Evolutionary conservation across 2,888 invertebrate species (phyloP).

Genomic region (Orgyia antiqua): DNA sequence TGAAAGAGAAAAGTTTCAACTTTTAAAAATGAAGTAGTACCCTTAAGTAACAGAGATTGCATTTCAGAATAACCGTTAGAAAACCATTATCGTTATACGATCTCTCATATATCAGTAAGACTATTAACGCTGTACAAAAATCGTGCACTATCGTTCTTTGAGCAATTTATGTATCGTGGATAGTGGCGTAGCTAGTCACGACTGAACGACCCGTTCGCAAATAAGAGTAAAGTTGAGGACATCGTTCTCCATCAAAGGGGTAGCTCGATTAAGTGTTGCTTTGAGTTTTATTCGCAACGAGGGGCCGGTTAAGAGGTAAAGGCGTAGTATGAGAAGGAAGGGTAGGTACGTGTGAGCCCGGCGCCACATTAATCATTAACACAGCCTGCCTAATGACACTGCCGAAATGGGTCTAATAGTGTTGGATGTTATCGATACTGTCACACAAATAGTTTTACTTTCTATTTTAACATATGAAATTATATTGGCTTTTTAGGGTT

Average conservation of each 20-base stretch:
- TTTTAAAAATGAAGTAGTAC: no score
- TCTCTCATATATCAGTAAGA: no score
- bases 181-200: conserved; percentile 44
- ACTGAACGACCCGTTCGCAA: conserved; percentile 38
- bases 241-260: conserved; percentile 70
- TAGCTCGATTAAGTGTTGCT: conserved; percentile 72
- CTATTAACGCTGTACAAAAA: no score
- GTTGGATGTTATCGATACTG: conserved; percentile 36
- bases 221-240: conserved; percentile 53
- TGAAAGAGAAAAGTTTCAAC: no score
- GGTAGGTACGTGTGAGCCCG: conserved; percentile 52
- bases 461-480: no score
- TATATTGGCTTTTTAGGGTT: no score
- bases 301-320: conserved; percentile 19
- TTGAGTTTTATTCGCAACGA: conserved; percentile 68
- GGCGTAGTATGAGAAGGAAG: conserved; percentile 16
- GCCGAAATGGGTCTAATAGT: conserved; percentile 64
- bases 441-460: conserved; percentile 11
- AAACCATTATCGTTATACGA: no score
- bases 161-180: conserved; percentile 45
- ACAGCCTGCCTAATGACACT: conserved; percentile 75
- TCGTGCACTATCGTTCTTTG: conserved; percentile 49
- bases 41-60: no score
- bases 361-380: conserved; percentile 78
- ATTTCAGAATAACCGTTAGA: no score